phyloP scores from a whole-genome alignment of 2,797 vertebrate species.

The Manis crassicaudata region DNA sequence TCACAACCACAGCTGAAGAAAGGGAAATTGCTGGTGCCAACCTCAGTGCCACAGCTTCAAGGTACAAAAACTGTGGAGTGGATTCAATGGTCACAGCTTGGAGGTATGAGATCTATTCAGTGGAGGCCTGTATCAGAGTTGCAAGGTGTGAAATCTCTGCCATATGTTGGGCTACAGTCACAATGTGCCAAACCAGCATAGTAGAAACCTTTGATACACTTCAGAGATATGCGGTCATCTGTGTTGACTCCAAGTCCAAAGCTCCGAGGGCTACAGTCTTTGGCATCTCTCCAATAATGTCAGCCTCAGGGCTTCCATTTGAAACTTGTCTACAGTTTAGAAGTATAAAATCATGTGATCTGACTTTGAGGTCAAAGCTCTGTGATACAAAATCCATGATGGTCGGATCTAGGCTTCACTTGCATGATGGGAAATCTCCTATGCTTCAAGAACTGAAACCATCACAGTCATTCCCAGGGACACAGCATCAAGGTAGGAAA shows the following conservation, averaged over 20 bases:
- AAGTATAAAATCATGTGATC: slow-evolving; percentile 52
- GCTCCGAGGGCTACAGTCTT: background rate
- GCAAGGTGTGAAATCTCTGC: slow-evolving; percentile 7
- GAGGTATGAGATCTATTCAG: slow-evolving; percentile 11
- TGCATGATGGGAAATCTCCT: background rate
- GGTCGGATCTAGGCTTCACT: background rate
- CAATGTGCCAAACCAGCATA: slow-evolving; percentile 13
- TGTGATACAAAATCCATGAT: slow-evolving; percentile 18
- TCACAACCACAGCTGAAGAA: slow-evolving; percentile 33
- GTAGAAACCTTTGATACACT: slow-evolving; percentile 1
- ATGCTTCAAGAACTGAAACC: slow-evolving; percentile 22
- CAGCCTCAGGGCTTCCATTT: background rate
- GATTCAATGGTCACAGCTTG: background rate
- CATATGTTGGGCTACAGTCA: slow-evolving; percentile 30
- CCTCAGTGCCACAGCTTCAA: slow-evolving; percentile 16
- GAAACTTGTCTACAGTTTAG: slow-evolving; percentile 20
- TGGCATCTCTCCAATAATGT: background rate
- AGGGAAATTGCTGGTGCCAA: background rate
- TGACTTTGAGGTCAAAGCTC: background rate
- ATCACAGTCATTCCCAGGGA: background rate
- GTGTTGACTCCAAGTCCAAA: slow-evolving; percentile 8
- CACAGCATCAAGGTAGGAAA: slow-evolving; percentile 34
- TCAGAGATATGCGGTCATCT: slow-evolving; percentile 24
- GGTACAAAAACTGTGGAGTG: background rate
- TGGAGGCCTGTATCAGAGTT: background rate